These are phyloP conservation scores for Epicauta chinensis DNA, from an alignment of 1,140 invertebrate genomes.

Conservation along the genomic window DNA sequence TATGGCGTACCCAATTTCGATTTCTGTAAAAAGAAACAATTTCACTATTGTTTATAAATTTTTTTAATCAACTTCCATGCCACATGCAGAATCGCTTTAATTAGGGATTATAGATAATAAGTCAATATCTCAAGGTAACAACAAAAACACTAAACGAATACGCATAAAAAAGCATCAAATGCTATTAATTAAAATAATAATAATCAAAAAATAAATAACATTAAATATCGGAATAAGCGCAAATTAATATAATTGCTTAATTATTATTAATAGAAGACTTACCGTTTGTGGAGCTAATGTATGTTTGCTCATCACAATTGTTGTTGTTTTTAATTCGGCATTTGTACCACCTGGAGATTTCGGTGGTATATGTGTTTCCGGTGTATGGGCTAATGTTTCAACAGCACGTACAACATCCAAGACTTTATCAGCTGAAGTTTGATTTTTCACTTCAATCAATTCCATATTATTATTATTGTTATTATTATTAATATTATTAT, in stretches of 20 bases:
- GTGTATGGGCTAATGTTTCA: conserved; percentile 64
- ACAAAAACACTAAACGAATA: too few species aligned
- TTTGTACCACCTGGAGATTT: conserved; percentile 66
- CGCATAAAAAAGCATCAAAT: too few species aligned
- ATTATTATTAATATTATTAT: too few species aligned
- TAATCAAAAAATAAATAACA: too few species aligned
- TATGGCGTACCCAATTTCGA: conserved; percentile 14
- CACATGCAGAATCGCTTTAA: conserved; percentile 11
- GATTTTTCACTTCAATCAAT: conserved; percentile 36
- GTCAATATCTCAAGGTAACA: too few species aligned
- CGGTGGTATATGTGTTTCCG: conserved; percentile 57
- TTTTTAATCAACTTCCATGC: conserved; percentile 3
- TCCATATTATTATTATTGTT: conserved; percentile 34
- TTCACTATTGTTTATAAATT: background rate
- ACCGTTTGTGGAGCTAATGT: conserved; percentile 63
- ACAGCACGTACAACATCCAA: conserved; percentile 83
- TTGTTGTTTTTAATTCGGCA: conserved; percentile 78
- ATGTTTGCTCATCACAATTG: conserved; percentile 91
- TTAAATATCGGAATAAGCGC: too few species aligned
- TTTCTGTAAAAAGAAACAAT: conserved; percentile 15
- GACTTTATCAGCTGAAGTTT: conserved; percentile 53
- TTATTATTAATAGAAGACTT: conserved; percentile 39
- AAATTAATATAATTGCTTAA: too few species aligned
- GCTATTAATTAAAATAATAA: too few species aligned
- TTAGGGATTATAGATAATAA: too few species aligned